Base-by-base conservation (phyloP, 2,888 invertebrate genomes). In the Synergus umbraculus region DNA sequence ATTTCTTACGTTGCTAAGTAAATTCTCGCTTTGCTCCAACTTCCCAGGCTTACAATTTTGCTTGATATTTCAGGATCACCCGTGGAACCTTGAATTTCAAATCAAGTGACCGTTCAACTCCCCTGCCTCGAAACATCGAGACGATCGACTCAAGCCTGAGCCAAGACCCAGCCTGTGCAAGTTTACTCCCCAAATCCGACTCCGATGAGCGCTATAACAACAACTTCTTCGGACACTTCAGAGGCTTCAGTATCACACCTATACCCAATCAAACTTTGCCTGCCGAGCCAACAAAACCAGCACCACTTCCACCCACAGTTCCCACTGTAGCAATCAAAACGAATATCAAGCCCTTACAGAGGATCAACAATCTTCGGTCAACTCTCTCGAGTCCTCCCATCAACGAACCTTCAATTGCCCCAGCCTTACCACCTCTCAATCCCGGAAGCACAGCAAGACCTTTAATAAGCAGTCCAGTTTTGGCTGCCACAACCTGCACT, bases 191-290 rank as follows among this genome's bases (percentile, higher is more conserved):
- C 46, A 92, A 92, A 81, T 81, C 87, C 63, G 90, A 90, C 41
- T 80, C 85, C 15, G 91, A 91, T 82, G 94, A 67, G 90, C 93
- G 49, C 92, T 94, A 92, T 85, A 90, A 92, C 85, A 93, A 92
- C 81, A 95, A 95, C 87, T 95, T 97, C 92, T 97, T 97, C 91
- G 97, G 97, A 0, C 96, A 97, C 88, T 97, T 97, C 93, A 97
- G 96, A 92, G 97, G 97, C 0, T 97, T 97, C 92, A 95, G 96
- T 0, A 93, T 97, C 66, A 94, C 95, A 0, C 96, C 96, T 0
- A 93, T 95, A 0, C 94, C 94, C 54, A 93, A 93, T 86, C 81
- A 84, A 8, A 83, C 86, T 12, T 82, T 85, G 15, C 86, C 87
- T 8, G 76, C 84, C 79, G 92, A 93, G 1, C 95, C 94, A 0